phyloP scores from a whole-genome alignment of 1,140 invertebrate species.

The Babylonia areolata region DNA sequence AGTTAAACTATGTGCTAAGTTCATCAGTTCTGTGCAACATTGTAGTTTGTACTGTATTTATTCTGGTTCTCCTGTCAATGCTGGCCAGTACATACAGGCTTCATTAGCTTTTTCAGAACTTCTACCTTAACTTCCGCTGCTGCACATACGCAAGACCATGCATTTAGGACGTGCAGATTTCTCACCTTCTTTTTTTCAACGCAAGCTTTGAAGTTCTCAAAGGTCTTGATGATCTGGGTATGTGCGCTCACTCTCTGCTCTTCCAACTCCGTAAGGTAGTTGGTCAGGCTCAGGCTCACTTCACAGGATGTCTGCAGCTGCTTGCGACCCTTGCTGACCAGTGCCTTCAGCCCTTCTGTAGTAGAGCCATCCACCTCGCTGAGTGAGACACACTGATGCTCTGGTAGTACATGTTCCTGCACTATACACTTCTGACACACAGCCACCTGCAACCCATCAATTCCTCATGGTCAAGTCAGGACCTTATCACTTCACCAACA shows the following conservation, averaged over 20 bases:
- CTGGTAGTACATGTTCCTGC: constrained; percentile 85
- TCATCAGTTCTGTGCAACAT: no score
- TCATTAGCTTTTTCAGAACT: no score
- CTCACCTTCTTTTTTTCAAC: no score
- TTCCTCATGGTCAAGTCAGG: no score
- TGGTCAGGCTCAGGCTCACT: constrained; percentile 84
- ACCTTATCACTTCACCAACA: no score
- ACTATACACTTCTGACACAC: constrained; percentile 96
- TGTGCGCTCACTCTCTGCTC: constrained; percentile 90
- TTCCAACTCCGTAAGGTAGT: constrained; percentile 88
- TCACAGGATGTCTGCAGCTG: constrained; percentile 86
- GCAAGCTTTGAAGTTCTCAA: constrained; percentile 78
- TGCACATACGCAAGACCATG: no score
- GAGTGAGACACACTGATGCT: constrained; percentile 86
- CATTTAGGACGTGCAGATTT: no score
- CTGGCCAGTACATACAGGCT: no score
- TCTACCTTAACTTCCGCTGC: no score
- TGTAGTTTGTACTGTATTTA: no score
- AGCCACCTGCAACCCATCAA: constrained; percentile 76
- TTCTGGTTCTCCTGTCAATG: no score
- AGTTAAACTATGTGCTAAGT: no score
- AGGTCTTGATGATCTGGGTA: constrained; percentile 89
- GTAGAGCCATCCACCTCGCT: constrained; percentile 78
- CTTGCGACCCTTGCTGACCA: constrained; percentile 83
- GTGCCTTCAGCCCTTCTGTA: constrained; percentile 84